Base-by-base conservation (phyloP, 1,140 invertebrate genomes). In the Monomorium pharaonis region DNA sequence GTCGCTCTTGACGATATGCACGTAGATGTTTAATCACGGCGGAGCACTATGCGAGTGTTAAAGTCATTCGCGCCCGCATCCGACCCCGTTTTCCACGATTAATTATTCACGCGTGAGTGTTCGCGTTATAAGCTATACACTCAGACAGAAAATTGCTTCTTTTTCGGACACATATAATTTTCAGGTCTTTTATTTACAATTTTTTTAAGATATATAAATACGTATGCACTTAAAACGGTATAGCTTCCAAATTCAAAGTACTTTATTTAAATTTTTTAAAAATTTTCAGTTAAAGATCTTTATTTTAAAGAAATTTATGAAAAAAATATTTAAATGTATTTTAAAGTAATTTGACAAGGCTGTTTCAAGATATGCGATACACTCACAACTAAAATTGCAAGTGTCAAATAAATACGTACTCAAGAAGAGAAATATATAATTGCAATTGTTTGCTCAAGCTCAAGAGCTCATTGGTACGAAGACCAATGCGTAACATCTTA, bases 11-110 rank as follows among this genome's bases (percentile, higher is more conserved):
- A 44, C 67, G 49, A 49, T 81, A 78, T 60, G 58, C 78, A 62
- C 30, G 54, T 54, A 83, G 63, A 83, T 33, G 27, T 83, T 83
- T 83, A 74, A 83, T 83, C 78, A 83, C 51, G 16, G 33, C 33
- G 24, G 6, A 37, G 65, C 37, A n/a, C 49, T 33, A 7, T 44
- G 51, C 18, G 67, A 83, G 67, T 74, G 67, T 58, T 58, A 74
- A 60, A 33, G 78, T 69, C 76, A 69, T 81, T 60, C 51, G 67
- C 51, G 51, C 65, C 65, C 12, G 78, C 24, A 72, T 81, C 18
- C 30, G 27, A 42, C 16, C 33, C 24, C 24, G 18, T 72, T 81
- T 56, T 72, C 49, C 24, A 49, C 65, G 24, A 81, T 56, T 81
- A 49, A 81, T 81, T 72, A 81, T 81, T 74, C 44, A 58, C 51